Conservation (phyloP, 2,113 vertebrate genomes). For the Daubentonia madagascariensis region DNA sequence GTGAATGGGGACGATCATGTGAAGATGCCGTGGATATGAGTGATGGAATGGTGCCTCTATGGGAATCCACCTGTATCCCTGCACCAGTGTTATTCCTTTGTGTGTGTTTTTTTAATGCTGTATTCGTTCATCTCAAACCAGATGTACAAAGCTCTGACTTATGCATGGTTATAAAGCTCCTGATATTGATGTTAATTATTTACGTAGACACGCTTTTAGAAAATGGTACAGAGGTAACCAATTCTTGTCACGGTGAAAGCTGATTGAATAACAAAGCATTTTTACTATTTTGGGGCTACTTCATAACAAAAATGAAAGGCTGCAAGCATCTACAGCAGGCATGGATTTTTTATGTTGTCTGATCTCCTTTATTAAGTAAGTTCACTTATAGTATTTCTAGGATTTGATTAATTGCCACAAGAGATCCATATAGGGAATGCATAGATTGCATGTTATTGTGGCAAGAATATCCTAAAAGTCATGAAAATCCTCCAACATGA, state of each 20-base stretch:
- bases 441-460: slow-evolving; percentile 81
- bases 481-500: slow-evolving; percentile 65
- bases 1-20: slow-evolving; percentile 94
- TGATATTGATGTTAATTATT: slow-evolving; percentile 70
- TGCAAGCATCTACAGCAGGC: slow-evolving; percentile 81
- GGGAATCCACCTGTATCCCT: slow-evolving; percentile 47
- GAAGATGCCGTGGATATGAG: slow-evolving; percentile 99
- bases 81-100: slow-evolving; percentile 79
- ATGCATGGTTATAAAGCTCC: slow-evolving; percentile 78
- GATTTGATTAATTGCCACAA: slow-evolving; percentile 75
- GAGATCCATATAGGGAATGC: slow-evolving; percentile 81
- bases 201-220: slow-evolving; percentile 73
- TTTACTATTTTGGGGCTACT: slow-evolving; percentile 74
- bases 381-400: slow-evolving; percentile 80
- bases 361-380: slow-evolving; percentile 78
- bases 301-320: slow-evolving; percentile 70
- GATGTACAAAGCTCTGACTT: slow-evolving; percentile 82
- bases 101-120: slow-evolving; percentile 85
- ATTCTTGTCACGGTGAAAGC: slow-evolving; percentile 57
- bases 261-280: slow-evolving; percentile 60
- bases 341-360: slow-evolving; percentile 80
- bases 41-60: slow-evolving; percentile 83
- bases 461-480: slow-evolving; percentile 78
- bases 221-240: slow-evolving; percentile 62
- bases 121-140: slow-evolving; percentile 85